Percentiles rank a stretch among this genome's conserved stretches.
These are phyloP conservation scores for Oceanodroma leucorhoa DNA, from an alignment of 2,797 vertebrate genomes.

Conservation along the genomic window DNA sequence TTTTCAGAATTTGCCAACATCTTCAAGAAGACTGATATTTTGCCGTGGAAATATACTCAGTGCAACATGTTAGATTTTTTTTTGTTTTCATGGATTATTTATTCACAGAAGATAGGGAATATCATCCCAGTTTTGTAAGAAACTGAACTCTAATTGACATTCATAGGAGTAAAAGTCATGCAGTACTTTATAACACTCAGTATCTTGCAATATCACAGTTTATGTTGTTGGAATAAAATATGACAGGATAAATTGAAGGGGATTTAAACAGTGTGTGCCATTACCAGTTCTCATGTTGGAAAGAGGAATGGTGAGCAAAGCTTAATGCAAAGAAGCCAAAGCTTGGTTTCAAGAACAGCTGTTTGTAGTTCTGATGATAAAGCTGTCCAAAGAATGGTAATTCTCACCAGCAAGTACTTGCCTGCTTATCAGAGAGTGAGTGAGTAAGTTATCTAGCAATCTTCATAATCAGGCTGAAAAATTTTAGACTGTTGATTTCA, in stretches of 20 bases:
- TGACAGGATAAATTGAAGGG: constrained; percentile 22
- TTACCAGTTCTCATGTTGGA: constrained; percentile 18
- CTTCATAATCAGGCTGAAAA: background rate
- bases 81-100: constrained; percentile 22
- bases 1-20: background rate
- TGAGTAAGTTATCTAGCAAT: background rate
- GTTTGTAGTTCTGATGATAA: constrained; percentile 16
- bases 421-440: background rate
- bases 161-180: constrained; percentile 7
- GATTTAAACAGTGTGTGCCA: constrained; percentile 10
- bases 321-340: constrained; percentile 16
- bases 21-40: background rate
- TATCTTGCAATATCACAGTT: constrained; percentile 38
- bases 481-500: background rate
- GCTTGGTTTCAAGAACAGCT: constrained; percentile 1
- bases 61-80: background rate
- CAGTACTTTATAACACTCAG: constrained; percentile 10
- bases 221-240: constrained; percentile 42
- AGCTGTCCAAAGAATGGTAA: background rate
- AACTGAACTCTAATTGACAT: background rate
- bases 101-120: background rate
- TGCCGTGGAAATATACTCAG: background rate
- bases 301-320: background rate
- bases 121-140: constrained; percentile 7
- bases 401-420: background rate